Conservation (phyloP, 1,140 invertebrate genomes). For the Argopecten irradians region DNA sequence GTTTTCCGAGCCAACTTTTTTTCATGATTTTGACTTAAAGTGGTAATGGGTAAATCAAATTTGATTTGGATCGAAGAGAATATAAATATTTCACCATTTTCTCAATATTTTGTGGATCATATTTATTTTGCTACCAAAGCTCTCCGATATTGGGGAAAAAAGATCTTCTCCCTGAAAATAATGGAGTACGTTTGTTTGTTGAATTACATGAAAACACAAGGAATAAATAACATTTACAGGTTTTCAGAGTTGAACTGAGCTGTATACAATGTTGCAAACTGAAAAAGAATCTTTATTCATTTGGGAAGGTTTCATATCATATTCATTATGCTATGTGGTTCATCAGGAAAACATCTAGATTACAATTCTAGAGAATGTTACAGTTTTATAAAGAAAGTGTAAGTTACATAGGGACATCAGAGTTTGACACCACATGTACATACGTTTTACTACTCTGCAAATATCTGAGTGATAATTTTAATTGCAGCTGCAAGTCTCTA, state of each 20-base stretch:
- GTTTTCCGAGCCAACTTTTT: too few species aligned
- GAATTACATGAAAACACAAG: neutral
- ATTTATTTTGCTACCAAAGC: too few species aligned
- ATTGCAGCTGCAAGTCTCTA: neutral
- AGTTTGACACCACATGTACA: neutral
- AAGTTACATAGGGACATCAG: neutral
- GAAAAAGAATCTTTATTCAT: neutral
- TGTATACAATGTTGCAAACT: neutral
- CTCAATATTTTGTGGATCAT: too few species aligned
- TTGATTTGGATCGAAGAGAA: too few species aligned
- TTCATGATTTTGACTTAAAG: too few species aligned
- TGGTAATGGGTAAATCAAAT: too few species aligned
- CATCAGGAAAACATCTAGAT: neutral
- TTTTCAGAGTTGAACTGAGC: neutral
- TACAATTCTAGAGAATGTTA: too few species aligned
- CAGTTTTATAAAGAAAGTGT: conserved; percentile 12
- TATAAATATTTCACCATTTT: too few species aligned
- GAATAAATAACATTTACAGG: neutral
- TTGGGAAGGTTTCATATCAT: conserved; percentile 7
- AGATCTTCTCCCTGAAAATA: neutral
- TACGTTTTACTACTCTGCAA: neutral
- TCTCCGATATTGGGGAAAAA: too few species aligned
- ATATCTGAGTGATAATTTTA: neutral
- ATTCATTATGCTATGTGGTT: neutral
- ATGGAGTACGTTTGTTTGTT: neutral